phyloP scores from a whole-genome alignment of 2,888 invertebrate genomes.

The Eupithecia abbreviata region DNA sequence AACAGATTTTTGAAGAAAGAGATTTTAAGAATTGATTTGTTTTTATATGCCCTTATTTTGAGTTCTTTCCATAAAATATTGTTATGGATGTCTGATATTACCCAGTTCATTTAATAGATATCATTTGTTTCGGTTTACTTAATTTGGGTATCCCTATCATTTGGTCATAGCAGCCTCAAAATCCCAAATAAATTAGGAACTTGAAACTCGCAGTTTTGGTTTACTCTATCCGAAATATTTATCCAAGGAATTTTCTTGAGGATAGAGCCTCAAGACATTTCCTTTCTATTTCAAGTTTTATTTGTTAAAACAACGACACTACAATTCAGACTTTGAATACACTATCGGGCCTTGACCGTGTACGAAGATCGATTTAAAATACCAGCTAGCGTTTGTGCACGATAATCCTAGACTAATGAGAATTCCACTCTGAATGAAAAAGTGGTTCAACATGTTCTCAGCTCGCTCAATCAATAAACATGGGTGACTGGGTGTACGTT shows the following conservation, averaged over 20 bases:
- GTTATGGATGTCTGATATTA: not conserved
- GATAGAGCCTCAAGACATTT: not conserved
- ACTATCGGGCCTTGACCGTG: slow-evolving; percentile 36
- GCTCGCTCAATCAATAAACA: slow-evolving; percentile 13
- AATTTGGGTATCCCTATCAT: no score
- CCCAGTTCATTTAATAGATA: no score
- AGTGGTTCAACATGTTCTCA: slow-evolving; percentile 32
- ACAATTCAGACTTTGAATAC: slow-evolving; percentile 9
- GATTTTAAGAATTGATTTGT: not conserved
- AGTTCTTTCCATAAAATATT: not conserved
- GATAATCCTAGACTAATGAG: slow-evolving; percentile 36
- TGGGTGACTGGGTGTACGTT: not conserved
- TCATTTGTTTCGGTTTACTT: no score
- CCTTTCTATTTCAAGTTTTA: slow-evolving; percentile 11
- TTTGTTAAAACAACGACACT: slow-evolving; percentile 11
- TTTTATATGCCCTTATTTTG: not conserved
- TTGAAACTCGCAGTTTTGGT: not conserved
- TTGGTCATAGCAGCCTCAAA: not conserved
- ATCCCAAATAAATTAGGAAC: not conserved
- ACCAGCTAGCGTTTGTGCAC: slow-evolving; percentile 31
- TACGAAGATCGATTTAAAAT: slow-evolving; percentile 34
- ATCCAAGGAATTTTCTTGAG: not conserved
- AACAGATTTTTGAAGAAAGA: no score
- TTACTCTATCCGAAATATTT: not conserved
- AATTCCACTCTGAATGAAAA: slow-evolving; percentile 33